These are phyloP conservation scores for Rhegmatorhina hoffmannsi DNA, from an alignment of 2,113 vertebrate species.

Conservation along the genomic window DNA sequence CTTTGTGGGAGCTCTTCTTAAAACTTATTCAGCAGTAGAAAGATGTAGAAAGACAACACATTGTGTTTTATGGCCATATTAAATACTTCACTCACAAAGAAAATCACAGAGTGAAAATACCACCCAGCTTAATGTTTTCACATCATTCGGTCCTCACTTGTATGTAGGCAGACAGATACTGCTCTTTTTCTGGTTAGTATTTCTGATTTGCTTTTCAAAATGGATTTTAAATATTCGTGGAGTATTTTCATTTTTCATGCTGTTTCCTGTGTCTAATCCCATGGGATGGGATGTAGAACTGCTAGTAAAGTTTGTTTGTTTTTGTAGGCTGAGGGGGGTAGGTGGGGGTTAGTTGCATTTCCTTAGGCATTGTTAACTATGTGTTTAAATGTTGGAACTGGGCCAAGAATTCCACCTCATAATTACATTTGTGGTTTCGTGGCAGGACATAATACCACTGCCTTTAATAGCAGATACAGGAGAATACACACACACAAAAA, in stretches of 20 bases:
- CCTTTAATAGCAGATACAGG: background rate
- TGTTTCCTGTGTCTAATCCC: conserved; percentile 33
- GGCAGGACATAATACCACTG: background rate
- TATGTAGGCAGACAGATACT: background rate
- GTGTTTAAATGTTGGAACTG: background rate
- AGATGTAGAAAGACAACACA: background rate
- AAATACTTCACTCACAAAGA: background rate
- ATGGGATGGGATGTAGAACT: background rate
- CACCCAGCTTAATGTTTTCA: background rate
- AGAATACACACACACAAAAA: background rate
- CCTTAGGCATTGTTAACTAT: conserved; percentile 35
- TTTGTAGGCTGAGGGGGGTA: background rate
- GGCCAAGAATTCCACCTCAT: conserved; percentile 21
- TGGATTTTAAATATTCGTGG: background rate
- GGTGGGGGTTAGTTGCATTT: conserved; percentile 26
- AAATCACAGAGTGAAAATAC: background rate
- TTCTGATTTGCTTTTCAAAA: background rate
- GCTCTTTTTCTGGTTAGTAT: background rate
- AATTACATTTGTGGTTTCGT: conserved; percentile 20
- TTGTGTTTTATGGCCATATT: background rate
- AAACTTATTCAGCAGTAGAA: background rate
- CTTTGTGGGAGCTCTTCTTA: background rate
- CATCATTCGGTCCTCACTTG: rapidly evolving
- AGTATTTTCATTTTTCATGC: conserved; percentile 32
- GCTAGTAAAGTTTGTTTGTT: conserved; percentile 46